Evolutionary conservation across 2,888 invertebrate genomes (phyloP).

Genomic region (Ditylenchus weischeri): DNA sequence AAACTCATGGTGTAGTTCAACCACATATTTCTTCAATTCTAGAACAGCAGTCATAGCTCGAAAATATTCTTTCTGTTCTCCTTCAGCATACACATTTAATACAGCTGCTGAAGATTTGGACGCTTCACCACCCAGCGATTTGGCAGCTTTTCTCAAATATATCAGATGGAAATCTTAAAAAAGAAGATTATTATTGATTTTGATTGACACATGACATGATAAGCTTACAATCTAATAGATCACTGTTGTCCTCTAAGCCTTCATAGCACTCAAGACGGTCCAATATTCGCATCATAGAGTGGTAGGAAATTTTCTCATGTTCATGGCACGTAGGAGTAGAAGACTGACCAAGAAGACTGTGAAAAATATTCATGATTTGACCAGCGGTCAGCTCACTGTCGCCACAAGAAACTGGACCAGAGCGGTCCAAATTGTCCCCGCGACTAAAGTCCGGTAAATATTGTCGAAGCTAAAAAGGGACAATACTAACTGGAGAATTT

Average conservation of each 20-base stretch:
- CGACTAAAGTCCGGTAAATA: no score
- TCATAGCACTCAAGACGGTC: neutral
- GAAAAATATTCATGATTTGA: no score
- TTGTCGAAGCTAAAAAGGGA: no score
- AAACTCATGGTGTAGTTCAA: slow-evolving; percentile 24
- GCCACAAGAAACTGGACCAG: no score
- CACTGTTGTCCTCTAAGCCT: neutral
- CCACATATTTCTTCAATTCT: slow-evolving; percentile 11
- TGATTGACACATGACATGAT: neutral
- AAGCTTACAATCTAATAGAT: neutral
- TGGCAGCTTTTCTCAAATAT: neutral
- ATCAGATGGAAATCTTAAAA: slow-evolving; percentile 12
- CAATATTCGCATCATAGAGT: neutral
- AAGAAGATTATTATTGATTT: neutral
- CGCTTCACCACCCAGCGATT: neutral
- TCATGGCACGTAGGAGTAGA: neutral
- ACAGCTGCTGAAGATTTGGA: no score
- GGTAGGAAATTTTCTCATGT: neutral
- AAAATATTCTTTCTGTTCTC: slow-evolving; percentile 25
- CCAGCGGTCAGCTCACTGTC: no score
- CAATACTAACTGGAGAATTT: no score
- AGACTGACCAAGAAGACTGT: no score
- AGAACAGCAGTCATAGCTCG: slow-evolving; percentile 25
- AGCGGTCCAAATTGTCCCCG: no score
- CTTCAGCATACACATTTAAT: slow-evolving; percentile 37